A percentile compares a stretch with the other conserved stretches of the same genome.
Evolutionary conservation across 2,888 invertebrate species (phyloP).

Genomic region (Euplagia quadripunctaria): DNA sequence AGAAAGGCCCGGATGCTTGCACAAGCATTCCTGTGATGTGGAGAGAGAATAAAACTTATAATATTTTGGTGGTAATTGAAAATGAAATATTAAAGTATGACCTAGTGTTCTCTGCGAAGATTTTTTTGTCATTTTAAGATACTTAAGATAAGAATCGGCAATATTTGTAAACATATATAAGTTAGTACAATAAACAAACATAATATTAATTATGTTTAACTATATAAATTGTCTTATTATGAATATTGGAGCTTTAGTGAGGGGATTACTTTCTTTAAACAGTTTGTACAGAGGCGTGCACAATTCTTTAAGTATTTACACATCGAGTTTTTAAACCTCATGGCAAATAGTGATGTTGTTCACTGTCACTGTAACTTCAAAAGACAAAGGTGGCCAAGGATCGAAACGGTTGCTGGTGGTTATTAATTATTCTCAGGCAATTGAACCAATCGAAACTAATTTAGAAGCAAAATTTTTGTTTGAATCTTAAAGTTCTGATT

Average conservation of each 20-base stretch:
- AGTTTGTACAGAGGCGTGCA: too few relatives aligned
- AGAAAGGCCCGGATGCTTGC: neutral
- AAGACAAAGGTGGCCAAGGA: too few relatives aligned
- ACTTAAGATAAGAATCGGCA: conserved; percentile 34
- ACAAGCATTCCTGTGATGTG: neutral
- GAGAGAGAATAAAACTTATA: conserved; percentile 5
- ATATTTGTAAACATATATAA: conserved; percentile 38
- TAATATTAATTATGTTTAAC: conserved; percentile 27
- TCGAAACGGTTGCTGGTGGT: too few relatives aligned
- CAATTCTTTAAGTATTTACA: too few relatives aligned
- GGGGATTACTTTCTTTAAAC: too few relatives aligned
- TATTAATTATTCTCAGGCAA: too few relatives aligned
- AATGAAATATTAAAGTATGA: conserved; percentile 21
- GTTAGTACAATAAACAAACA: conserved; percentile 42
- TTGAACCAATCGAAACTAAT: too few relatives aligned
- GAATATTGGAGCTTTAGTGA: neutral
- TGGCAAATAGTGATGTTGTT: too few relatives aligned
- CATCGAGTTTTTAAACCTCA: too few relatives aligned
- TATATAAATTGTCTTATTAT: conserved; percentile 15
- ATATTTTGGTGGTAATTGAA: conserved; percentile 24
- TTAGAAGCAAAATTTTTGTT: too few relatives aligned
- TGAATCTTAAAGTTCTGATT: too few relatives aligned
- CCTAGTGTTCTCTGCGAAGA: conserved; percentile 33
- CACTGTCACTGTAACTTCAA: too few relatives aligned
- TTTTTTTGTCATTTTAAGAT: conserved; percentile 36